Evolutionary conservation across 2,888 invertebrate genomes (phyloP).

Genomic region (Dicyrtomina minuta): DNA sequence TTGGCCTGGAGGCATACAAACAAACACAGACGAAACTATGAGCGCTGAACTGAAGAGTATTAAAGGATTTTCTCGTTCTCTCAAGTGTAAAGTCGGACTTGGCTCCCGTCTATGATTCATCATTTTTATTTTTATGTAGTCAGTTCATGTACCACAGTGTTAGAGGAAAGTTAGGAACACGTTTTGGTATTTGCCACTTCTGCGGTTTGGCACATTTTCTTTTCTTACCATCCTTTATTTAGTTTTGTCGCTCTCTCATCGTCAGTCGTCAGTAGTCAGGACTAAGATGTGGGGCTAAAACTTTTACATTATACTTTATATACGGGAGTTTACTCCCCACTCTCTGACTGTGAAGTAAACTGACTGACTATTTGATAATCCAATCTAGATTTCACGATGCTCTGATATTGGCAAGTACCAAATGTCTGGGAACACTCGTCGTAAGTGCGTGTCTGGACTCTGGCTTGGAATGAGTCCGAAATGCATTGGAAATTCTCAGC

Average conservation of each 20-base stretch:
- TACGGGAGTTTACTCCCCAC: background rate
- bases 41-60: too few relatives aligned
- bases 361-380: slow-evolving; percentile 15
- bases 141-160: too few relatives aligned
- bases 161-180: too few relatives aligned
- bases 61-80: too few relatives aligned
- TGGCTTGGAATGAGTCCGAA: slow-evolving; percentile 79
- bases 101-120: too few relatives aligned
- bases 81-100: too few relatives aligned
- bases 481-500: slow-evolving; percentile 79
- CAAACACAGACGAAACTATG: too few relatives aligned
- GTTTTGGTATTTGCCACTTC: background rate
- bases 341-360: background rate
- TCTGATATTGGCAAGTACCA: slow-evolving; percentile 83
- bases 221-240: background rate
- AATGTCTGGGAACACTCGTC: slow-evolving; percentile 71
- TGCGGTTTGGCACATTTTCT: slow-evolving; percentile 12
- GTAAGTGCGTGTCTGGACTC: slow-evolving; percentile 73
- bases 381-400: slow-evolving; percentile 65
- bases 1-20: too few relatives aligned
- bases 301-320: too few relatives aligned
- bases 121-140: too few relatives aligned
- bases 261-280: too few relatives aligned
- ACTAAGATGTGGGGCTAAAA: background rate
- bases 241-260: background rate